A percentile compares a stretch with the other conserved stretches of the same genome.
These are phyloP conservation scores for Lycophotia porphyrea DNA, from an alignment of 2,888 invertebrate genomes.

Conservation along the genomic window DNA sequence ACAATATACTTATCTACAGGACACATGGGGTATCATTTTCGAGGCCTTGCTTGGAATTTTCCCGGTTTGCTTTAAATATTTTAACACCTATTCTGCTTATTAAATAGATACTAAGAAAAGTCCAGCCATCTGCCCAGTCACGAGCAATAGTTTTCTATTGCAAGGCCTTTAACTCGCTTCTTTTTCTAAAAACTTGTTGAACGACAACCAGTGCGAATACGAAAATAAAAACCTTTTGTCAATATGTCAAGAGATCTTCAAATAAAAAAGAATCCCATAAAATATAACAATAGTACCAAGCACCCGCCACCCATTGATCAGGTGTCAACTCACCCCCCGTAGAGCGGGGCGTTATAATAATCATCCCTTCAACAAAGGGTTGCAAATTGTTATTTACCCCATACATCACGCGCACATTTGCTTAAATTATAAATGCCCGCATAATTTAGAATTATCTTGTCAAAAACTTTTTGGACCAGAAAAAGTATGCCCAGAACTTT, in stretches of 20 bases:
- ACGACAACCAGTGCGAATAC: conserved; percentile 16
- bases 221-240: conserved; percentile 23
- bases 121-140: background rate
- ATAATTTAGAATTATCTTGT: conserved; percentile 88
- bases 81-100: background rate
- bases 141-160: background rate
- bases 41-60: background rate
- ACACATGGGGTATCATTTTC: background rate
- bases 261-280: conserved; percentile 57
- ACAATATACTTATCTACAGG: background rate
- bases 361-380: conserved; percentile 84
- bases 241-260: conserved; percentile 43
- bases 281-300: conserved; percentile 66
- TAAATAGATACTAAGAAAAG: background rate
- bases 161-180: background rate
- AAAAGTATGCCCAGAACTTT: background rate
- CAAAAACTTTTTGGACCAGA: conserved; percentile 60
- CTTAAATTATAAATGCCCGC: conserved; percentile 83
- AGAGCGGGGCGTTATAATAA: conserved; percentile 78
- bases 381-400: conserved; percentile 89
- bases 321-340: conserved; percentile 80
- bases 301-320: conserved; percentile 79
- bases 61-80: background rate
- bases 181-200: background rate
- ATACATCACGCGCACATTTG: conserved; percentile 85